These are phyloP conservation scores for Siniperca knerii DNA, from an alignment of 2,113 vertebrate species.

Conservation along the genomic window DNA sequence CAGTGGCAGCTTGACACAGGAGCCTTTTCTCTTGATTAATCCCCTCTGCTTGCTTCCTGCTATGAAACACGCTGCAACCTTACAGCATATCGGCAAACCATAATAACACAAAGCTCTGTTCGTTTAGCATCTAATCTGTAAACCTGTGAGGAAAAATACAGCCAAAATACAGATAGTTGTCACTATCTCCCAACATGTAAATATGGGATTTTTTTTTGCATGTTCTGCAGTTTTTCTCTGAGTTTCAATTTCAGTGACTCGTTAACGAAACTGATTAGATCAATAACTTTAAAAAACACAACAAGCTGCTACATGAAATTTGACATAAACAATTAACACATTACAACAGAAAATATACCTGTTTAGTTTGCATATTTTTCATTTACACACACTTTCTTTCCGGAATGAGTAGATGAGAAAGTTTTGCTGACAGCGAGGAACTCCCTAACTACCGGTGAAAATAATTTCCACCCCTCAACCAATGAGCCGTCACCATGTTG, in stretches of 20 bases:
- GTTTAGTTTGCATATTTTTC: conserved; percentile 45
- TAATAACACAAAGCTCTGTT: conserved; percentile 38
- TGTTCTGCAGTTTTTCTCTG: not conserved
- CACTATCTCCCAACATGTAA: conserved; percentile 4
- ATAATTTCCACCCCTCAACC: conserved; percentile 49
- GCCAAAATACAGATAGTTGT: not conserved
- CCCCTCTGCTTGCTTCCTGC: conserved; percentile 52
- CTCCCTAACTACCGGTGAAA: conserved; percentile 43
- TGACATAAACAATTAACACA: conserved; percentile 17
- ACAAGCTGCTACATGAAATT: conserved; percentile 12
- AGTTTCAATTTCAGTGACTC: conserved; percentile 21
- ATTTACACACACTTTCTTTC: conserved; percentile 27
- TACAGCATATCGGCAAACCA: conserved; percentile 23
- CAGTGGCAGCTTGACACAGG: conserved; percentile 67
- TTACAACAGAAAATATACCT: not conserved
- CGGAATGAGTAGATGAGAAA: conserved; percentile 32
- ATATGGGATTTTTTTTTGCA: not conserved
- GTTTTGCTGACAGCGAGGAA: conserved; percentile 57
- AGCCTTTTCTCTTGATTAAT: conserved; percentile 77
- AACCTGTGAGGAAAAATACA: conserved; percentile 4
- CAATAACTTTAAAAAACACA: conserved; percentile 11
- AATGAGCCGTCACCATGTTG: conserved; percentile 46
- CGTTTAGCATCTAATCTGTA: conserved; percentile 30
- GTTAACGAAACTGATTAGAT: conserved; percentile 25
- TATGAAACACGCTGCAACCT: conserved; percentile 40